Percentiles rank a stretch among this genome's conserved stretches.
These are phyloP conservation scores for Petrocephalus schoutedeni DNA, from an alignment of 2,797 vertebrate genomes.

Conservation along the genomic window DNA sequence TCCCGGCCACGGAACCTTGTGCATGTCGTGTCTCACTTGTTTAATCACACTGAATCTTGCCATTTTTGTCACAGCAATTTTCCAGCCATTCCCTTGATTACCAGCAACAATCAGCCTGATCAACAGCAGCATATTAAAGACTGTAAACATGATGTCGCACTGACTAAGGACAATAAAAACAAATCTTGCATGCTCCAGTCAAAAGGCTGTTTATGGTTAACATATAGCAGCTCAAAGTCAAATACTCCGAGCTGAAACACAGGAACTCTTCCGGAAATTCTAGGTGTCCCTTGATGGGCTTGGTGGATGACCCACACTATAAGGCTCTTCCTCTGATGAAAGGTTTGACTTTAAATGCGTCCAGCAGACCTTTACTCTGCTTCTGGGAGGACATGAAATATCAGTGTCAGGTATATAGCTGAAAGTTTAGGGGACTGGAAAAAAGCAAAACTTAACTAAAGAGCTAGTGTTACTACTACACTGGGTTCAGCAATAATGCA, in stretches of 20 bases:
- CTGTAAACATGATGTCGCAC: not conserved
- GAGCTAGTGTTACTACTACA: not conserved
- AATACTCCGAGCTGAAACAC: not conserved
- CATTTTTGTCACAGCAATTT: not conserved
- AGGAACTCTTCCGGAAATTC: not conserved
- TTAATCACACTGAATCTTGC: not conserved
- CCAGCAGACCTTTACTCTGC: conserved; percentile 10
- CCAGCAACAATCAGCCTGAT: conserved; percentile 3
- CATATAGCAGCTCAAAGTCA: not conserved
- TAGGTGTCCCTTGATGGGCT: not conserved
- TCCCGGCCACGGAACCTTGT: not conserved
- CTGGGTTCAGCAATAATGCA: not conserved
- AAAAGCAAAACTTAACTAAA: not conserved
- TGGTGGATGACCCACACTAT: not conserved
- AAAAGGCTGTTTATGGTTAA: not conserved
- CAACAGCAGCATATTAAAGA: not conserved
- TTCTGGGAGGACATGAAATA: conserved; percentile 1
- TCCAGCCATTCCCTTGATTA: not conserved
- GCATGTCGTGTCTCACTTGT: not conserved
- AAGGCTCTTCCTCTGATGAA: conserved; percentile 15
- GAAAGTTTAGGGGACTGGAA: not conserved
- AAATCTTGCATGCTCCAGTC: not conserved
- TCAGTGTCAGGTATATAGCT: not conserved
- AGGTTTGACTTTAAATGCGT: conserved; percentile 23
- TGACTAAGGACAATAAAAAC: not conserved